A percentile compares a stretch with the other conserved stretches of the same genome.
Conservation (phyloP, 2,888 invertebrate genomes). For the Lasioglossum zephyrum region DNA sequence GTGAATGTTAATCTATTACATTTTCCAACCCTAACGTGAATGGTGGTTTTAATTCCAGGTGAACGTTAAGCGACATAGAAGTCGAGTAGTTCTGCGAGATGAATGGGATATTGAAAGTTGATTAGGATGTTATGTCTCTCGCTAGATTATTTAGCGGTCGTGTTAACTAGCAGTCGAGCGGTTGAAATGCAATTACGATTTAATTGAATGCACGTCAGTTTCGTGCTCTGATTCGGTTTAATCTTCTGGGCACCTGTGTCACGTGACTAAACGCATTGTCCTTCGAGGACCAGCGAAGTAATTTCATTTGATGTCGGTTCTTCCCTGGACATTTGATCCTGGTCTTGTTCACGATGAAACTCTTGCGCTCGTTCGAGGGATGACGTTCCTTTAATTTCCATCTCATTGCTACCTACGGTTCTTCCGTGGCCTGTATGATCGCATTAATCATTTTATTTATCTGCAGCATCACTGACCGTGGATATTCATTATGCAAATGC, state of each 20-base stretch:
- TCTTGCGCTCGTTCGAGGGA: not conserved
- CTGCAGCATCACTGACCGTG: not conserved
- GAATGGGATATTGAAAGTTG: not conserved
- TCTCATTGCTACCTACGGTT: not conserved
- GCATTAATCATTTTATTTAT: not conserved
- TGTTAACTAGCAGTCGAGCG: constrained; percentile 28
- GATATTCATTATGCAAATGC: not conserved
- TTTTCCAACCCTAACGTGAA: not conserved
- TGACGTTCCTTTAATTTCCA: not conserved
- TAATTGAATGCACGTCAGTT: constrained; percentile 59
- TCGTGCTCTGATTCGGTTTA: constrained; percentile 56
- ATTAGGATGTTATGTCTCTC: constrained; percentile 17
- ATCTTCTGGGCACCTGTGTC: constrained; percentile 59
- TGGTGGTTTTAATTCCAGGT: not conserved
- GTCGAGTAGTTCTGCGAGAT: not conserved
- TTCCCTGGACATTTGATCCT: constrained; percentile 40
- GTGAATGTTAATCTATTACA: not conserved
- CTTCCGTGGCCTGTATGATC: not conserved
- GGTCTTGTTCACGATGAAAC: constrained; percentile 33
- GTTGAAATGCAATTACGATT: constrained; percentile 52
- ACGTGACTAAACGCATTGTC: constrained; percentile 48
- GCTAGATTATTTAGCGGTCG: constrained; percentile 47
- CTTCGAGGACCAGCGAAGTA: constrained; percentile 47
- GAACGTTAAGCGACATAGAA: not conserved
- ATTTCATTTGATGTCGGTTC: constrained; percentile 53